Conservation (phyloP, 2,113 vertebrate species). For the Gymnocephalus cernua region DNA sequence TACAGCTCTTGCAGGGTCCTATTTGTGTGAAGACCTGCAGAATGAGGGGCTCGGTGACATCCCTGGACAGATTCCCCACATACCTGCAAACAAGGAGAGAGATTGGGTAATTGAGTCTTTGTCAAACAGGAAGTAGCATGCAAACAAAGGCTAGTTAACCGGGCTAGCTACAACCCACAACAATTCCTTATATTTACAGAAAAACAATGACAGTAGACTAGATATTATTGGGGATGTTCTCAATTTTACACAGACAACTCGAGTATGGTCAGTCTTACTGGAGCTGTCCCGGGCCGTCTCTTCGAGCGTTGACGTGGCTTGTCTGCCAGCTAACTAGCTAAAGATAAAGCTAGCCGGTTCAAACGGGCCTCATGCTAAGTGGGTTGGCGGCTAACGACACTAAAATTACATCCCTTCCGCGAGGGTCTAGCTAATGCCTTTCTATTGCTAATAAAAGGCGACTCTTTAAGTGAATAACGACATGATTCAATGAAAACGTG, state of each 20-base stretch:
- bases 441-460: neutral
- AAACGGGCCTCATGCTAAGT: constrained; percentile 61
- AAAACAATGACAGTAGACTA: neutral
- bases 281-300: constrained; percentile 23
- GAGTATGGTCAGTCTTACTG: neutral
- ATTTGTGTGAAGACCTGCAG: constrained; percentile 99
- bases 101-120: constrained; percentile 49
- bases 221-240: neutral
- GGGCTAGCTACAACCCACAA: constrained; percentile 60
- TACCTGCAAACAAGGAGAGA: constrained; percentile 86
- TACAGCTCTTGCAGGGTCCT: constrained; percentile 99
- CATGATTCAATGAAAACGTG: neutral
- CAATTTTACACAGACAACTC: neutral
- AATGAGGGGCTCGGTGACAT: constrained; percentile 97
- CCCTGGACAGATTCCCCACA: constrained; percentile 97
- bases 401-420: neutral
- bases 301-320: constrained; percentile 81
- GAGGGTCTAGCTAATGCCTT: neutral
- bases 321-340: constrained; percentile 56
- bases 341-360: constrained; percentile 59
- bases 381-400: neutral
- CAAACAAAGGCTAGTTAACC: constrained; percentile 80
- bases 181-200: neutral
- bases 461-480: fast-evolving
- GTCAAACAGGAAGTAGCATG: constrained; percentile 79